Conservation (phyloP, 2,797 vertebrate species). For the Cuniculus paca region DNA sequence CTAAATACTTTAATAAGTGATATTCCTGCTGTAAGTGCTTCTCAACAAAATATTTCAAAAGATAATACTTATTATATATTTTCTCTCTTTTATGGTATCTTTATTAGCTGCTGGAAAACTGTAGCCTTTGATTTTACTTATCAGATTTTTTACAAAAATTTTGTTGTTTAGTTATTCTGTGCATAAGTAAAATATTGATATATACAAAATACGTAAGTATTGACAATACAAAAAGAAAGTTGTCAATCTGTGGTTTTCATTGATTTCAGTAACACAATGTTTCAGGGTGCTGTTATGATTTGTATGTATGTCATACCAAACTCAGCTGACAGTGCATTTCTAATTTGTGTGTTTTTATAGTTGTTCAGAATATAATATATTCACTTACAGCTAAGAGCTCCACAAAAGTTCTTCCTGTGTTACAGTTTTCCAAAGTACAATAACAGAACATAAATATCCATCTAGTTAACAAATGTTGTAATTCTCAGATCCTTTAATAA, state of each 20-base stretch:
- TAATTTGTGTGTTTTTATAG: background rate
- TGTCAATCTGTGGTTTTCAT: background rate
- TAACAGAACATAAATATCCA: background rate
- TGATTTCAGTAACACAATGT: background rate
- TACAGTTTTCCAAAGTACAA: background rate
- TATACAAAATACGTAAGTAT: background rate
- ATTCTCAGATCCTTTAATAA: background rate
- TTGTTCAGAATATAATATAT: background rate
- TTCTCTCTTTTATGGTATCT: background rate
- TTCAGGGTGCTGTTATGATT: background rate
- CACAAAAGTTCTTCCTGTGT: background rate
- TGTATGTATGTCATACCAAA: background rate
- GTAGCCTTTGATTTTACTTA: background rate
- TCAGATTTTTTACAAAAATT: background rate
- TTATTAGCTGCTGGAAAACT: background rate
- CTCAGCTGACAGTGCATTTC: background rate
- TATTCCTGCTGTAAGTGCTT: background rate
- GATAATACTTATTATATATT: background rate
- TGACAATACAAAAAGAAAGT: background rate
- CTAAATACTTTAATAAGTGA: background rate
- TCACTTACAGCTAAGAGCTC: background rate
- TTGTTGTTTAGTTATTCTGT: background rate
- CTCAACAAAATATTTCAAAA: background rate
- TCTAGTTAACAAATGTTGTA: background rate
- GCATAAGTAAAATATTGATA: background rate